A percentile compares a stretch with the other conserved stretches of the same genome.
These are phyloP conservation scores for Dolichallabes microphthalmus DNA, from an alignment of 2,113 vertebrate species.

Conservation along the genomic window DNA sequence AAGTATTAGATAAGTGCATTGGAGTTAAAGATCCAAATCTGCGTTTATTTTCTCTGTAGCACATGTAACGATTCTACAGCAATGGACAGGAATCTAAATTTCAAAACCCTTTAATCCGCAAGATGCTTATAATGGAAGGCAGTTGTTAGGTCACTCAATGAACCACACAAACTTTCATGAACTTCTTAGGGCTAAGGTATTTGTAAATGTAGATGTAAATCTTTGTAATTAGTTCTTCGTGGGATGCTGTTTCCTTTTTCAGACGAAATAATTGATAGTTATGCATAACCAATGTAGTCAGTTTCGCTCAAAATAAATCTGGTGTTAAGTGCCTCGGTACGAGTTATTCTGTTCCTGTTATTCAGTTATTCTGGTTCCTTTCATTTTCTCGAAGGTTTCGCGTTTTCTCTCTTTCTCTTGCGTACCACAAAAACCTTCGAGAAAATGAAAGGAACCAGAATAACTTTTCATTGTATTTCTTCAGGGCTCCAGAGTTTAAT, in stretches of 20 bases:
- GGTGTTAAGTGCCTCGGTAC: slow-evolving; percentile 14
- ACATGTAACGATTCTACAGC: not conserved
- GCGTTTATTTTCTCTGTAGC: not conserved
- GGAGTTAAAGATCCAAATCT: not conserved
- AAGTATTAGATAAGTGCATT: not conserved
- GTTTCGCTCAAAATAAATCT: slow-evolving; percentile 2
- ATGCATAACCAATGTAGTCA: not conserved
- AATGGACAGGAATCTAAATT: not conserved
- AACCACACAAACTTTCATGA: not conserved
- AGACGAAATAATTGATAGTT: slow-evolving; percentile 18
- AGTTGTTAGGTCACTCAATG: slow-evolving; percentile 10
- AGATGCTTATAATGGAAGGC: not conserved
- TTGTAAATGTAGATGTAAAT: slow-evolving; percentile 19
- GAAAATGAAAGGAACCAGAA: not conserved
- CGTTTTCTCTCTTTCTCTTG: no score
- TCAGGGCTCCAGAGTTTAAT: not conserved
- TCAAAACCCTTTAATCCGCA: not conserved
- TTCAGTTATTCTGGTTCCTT: no score
- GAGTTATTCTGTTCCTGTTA: no score
- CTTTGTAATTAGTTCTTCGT: slow-evolving; percentile 22
- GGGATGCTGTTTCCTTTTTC: not conserved
- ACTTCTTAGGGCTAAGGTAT: not conserved
- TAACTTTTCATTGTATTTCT: not conserved
- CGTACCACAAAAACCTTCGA: slow-evolving; percentile 12
- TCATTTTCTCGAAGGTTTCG: no score